These are phyloP conservation scores for Drosophila paranaensis DNA, from an alignment of 2,888 invertebrate species.

Conservation along the genomic window DNA sequence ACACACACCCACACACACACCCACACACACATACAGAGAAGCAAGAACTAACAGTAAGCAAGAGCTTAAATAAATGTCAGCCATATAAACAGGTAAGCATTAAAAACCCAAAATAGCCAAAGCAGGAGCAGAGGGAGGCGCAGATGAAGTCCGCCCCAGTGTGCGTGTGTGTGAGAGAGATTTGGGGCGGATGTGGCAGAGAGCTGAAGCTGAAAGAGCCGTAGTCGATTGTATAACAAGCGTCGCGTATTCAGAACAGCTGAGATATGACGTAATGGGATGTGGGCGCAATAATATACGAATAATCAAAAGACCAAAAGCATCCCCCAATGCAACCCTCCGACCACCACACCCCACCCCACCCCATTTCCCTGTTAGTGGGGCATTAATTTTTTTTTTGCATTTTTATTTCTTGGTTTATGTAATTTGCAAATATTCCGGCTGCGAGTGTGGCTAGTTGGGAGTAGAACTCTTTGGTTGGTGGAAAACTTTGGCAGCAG, in stretches of 20 bases:
- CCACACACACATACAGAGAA: constrained; percentile 4
- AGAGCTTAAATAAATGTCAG: constrained; percentile 51
- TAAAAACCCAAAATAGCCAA: constrained; percentile 27
- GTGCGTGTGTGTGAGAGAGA: background rate
- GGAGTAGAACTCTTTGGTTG: constrained; percentile 48
- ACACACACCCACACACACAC: constrained; percentile 6
- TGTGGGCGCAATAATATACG: constrained; percentile 67
- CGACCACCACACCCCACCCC: too few species aligned
- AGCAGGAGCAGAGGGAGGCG: constrained; percentile 9
- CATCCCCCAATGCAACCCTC: background rate
- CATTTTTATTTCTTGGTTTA: constrained; percentile 36
- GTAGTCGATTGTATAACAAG: constrained; percentile 67
- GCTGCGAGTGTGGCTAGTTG: constrained; percentile 35
- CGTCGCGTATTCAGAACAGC: constrained; percentile 76
- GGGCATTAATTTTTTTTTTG: background rate
- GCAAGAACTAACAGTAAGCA: constrained; percentile 11
- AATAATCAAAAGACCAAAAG: constrained; percentile 26
- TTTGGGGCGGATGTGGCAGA: constrained; percentile 11
- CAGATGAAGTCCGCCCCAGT: background rate
- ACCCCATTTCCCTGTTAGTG: background rate
- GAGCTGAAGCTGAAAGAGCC: constrained; percentile 25
- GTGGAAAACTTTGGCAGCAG: constrained; percentile 37
- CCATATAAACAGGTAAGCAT: constrained; percentile 37
- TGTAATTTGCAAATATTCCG: constrained; percentile 44
- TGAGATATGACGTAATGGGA: constrained; percentile 84